Evolutionary conservation across 2,888 invertebrate species (phyloP), one percentile per base, ranked within the genome.

Genomic region (Erpobdella octoculata): DNA sequence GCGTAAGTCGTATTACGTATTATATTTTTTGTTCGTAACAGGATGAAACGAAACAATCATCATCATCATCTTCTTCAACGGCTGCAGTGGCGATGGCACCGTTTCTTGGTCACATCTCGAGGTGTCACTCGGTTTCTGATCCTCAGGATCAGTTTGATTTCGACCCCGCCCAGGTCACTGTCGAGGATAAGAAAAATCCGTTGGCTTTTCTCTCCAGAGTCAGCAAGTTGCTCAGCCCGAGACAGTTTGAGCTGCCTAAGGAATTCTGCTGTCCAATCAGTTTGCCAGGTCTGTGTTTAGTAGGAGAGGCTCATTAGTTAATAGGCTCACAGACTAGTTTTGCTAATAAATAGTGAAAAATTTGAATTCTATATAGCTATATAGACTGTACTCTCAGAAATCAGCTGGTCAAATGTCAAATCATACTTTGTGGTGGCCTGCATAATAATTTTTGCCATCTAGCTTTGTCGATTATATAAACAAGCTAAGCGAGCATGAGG

Each of bases 241-340:
- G 87, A 77, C 92, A 94, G 84, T 95, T 94, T 83, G 90, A 91
- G 79, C 84, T 95, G 78, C 93, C 94, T 0, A 85, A 88, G 65
- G 91, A 92, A 79, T 87, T 93, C 84, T 79, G 78, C 8, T 81
- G 82, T 73, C 80, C 79, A 25, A 79, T 79, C n/a, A 78, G 79
- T 37, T 74, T 84, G 41, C 84, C 83, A 73, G 83, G 83, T 81
- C 61, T 71, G 74, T 61, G 53, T 12, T 2, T 6, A 4, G 6
- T 25, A 15, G 46, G 18, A 12, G 18, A 33, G 33, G 36, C 5
- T 6, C 21, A 53, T 41, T 18, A 12, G 41, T 12, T 9, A 41
- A 18, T 18, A 41, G 9, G 9, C 41, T 9, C 18, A 9, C 41
- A 41, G 41, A 41, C 9, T 41, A 41, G 9, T 41, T 12, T 41